These are phyloP conservation scores for Bubalus kerabau DNA, from an alignment of 2,113 vertebrate genomes.

Conservation along the genomic window DNA sequence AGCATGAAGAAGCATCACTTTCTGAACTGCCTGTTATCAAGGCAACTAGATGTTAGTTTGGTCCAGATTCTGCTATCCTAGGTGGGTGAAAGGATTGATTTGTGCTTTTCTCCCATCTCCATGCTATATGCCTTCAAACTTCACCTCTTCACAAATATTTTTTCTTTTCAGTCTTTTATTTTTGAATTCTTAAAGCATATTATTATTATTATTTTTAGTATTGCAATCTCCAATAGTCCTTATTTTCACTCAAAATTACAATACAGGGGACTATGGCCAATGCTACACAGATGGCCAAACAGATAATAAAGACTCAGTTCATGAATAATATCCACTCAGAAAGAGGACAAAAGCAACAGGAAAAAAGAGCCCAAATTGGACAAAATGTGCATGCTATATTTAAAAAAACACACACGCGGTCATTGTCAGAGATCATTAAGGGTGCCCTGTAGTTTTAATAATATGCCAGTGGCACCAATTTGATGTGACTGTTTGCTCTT, in stretches of 20 bases:
- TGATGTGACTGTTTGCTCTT: slow-evolving; percentile 84
- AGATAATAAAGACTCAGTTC: slow-evolving; percentile 78
- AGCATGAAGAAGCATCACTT: background rate
- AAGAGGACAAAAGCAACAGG: slow-evolving; percentile 79
- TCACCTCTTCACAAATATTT: slow-evolving; percentile 6
- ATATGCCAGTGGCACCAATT: slow-evolving; percentile 81
- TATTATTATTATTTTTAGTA: slow-evolving; percentile 55
- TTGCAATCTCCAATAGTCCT: slow-evolving; percentile 63
- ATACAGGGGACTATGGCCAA: slow-evolving; percentile 72
- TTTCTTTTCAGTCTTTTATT: background rate
- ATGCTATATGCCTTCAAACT: background rate
- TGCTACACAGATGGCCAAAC: slow-evolving; percentile 75
- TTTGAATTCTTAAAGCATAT: slow-evolving; percentile 37
- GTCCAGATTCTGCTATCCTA: background rate
- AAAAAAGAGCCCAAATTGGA: slow-evolving; percentile 79
- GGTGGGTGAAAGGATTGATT: background rate
- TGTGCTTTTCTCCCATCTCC: background rate
- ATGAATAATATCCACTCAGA: slow-evolving; percentile 81
- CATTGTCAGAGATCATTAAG: slow-evolving; percentile 79
- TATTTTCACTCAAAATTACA: slow-evolving; percentile 75
- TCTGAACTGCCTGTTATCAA: background rate
- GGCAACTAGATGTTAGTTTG: background rate
- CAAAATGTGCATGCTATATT: slow-evolving; percentile 81
- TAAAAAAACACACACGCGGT: slow-evolving; percentile 77
- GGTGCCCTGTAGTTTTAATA: slow-evolving; percentile 82